Evolutionary conservation across 2,113 vertebrate genomes (phyloP).

Genomic region (Phalacrocorax aristotelis): DNA sequence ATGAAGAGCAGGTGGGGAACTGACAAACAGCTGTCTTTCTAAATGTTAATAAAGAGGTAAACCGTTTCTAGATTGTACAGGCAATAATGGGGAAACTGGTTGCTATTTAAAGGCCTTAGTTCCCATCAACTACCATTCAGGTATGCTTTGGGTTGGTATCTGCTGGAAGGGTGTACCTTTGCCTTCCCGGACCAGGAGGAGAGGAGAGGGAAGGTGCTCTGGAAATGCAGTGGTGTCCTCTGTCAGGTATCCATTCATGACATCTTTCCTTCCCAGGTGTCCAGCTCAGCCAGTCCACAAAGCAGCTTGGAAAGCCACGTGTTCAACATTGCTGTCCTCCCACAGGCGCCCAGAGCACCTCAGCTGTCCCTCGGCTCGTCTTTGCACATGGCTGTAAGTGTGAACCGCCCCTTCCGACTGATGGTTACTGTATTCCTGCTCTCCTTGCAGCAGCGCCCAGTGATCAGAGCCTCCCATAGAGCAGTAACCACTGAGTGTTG

Average conservation of each 20-base stretch:
- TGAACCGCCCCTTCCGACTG: rapidly evolving
- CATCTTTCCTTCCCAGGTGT: conserved; percentile 76
- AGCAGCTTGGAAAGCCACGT: conserved; percentile 75
- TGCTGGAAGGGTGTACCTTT: not conserved
- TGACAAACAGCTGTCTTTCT: not conserved
- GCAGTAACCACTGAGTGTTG: not conserved
- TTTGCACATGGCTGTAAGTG: conserved; percentile 90
- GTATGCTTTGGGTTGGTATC: no score
- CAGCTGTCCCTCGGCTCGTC: conserved; percentile 80
- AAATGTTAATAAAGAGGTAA: not conserved
- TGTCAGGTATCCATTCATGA: not conserved
- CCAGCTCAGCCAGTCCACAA: conserved; percentile 67
- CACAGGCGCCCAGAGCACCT: conserved; percentile 78
- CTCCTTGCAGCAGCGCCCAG: no score
- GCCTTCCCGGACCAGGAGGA: not conserved
- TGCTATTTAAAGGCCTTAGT: not conserved
- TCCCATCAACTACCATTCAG: not conserved
- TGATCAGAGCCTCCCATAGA: not conserved
- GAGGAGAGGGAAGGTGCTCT: not conserved
- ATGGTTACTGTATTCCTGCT: not conserved
- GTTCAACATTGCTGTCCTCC: conserved; percentile 89
- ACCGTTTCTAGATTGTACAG: not conserved
- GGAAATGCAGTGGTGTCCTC: not conserved
- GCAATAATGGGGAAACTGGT: not conserved
- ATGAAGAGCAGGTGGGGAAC: not conserved